Percentiles rank a stretch among this genome's conserved stretches.
Evolutionary conservation across 2,888 invertebrate species (phyloP).

Genomic region (Caenorhabditis auriculariae): DNA sequence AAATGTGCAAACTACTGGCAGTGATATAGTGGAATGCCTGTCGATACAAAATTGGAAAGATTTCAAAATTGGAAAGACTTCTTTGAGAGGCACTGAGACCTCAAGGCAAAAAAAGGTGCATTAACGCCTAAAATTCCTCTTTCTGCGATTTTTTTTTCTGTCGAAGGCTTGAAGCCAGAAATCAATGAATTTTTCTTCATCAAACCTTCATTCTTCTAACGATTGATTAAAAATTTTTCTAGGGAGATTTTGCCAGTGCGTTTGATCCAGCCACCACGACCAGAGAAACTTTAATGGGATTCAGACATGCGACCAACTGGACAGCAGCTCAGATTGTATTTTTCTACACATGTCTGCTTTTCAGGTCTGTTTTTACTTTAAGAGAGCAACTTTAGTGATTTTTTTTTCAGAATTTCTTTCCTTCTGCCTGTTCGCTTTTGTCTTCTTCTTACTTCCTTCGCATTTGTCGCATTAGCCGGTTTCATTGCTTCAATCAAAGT

Average conservation of each 20-base stretch:
- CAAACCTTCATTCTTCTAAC: too few relatives aligned
- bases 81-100: too few relatives aligned
- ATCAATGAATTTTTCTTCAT: too few relatives aligned
- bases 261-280: slow-evolving; percentile 26
- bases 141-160: too few relatives aligned
- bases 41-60: too few relatives aligned
- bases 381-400: neutral
- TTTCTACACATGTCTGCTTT: slow-evolving; percentile 26
- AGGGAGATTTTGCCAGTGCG: slow-evolving; percentile 31
- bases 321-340: slow-evolving; percentile 11
- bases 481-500: slow-evolving; percentile 32
- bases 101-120: too few relatives aligned
- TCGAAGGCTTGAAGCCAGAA: too few relatives aligned
- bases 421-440: slow-evolving; percentile 44
- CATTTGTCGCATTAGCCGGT: slow-evolving; percentile 45
- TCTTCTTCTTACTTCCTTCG: slow-evolving; percentile 48
- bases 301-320: slow-evolving; percentile 21
- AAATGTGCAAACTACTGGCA: too few relatives aligned
- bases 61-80: too few relatives aligned
- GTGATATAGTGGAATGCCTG: too few relatives aligned
- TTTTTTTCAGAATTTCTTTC: slow-evolving; percentile 35
- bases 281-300: slow-evolving; percentile 21
- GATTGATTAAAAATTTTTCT: neutral
- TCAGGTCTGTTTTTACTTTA: slow-evolving; percentile 17
- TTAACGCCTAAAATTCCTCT: too few relatives aligned